These are phyloP conservation scores for Hylomyscus alleni DNA, from an alignment of 2,797 vertebrate species.

Conservation along the genomic window DNA sequence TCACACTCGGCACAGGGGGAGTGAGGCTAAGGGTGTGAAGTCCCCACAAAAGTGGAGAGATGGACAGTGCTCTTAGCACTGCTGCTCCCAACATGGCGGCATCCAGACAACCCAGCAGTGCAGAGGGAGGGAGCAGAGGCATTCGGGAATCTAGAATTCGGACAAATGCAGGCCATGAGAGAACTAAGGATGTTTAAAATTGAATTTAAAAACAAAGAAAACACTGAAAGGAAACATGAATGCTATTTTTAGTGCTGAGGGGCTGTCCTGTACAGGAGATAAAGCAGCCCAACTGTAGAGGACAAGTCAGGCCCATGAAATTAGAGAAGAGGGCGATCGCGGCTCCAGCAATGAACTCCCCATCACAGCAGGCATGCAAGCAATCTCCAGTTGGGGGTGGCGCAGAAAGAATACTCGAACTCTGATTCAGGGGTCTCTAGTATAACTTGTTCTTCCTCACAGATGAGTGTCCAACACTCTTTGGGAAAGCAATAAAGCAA, in stretches of 20 bases:
- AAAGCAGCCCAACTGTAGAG: not conserved
- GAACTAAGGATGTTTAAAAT: conserved; percentile 7
- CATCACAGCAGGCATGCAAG: not conserved
- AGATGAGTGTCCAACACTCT: not conserved
- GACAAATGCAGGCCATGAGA: not conserved
- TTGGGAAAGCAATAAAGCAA: not conserved
- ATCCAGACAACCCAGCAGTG: not conserved
- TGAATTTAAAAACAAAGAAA: conserved; percentile 19
- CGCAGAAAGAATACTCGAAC: not conserved
- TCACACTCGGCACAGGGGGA: not conserved
- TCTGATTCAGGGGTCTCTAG: not conserved
- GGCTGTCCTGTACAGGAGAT: not conserved
- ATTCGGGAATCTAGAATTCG: not conserved
- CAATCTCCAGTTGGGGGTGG: not conserved
- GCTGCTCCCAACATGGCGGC: not conserved
- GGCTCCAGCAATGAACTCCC: not conserved
- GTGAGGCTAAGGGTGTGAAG: not conserved
- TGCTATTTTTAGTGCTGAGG: conserved; percentile 8
- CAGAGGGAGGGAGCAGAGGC: conserved; percentile 9
- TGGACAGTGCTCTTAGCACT: not conserved
- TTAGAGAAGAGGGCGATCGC: not conserved
- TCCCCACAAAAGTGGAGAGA: not conserved
- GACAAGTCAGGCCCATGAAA: not conserved
- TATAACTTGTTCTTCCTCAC: not conserved
- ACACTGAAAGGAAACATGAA: not conserved